Base-by-base conservation (phyloP, 1,140 invertebrate genomes). In the Halesus radiatus region DNA sequence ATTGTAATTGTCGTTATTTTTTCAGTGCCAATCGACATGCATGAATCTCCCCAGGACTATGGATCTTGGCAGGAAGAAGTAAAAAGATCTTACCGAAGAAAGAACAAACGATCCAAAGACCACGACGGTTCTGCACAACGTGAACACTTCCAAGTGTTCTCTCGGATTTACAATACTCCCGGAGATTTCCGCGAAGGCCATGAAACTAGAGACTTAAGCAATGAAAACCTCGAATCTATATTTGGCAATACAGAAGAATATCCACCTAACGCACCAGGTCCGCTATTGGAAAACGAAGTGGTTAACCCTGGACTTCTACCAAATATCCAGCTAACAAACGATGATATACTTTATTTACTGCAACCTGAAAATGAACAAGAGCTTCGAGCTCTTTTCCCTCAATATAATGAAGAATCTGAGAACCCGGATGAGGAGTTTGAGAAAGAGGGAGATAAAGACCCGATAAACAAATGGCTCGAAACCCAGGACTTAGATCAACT, bases 101-200 rank as follows among this genome's bases (percentile, higher is more conserved):
- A 86, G 53, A 81, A 70, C 37, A 80, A 80, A 87, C 82, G 86
- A 87, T 32, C 85, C 84, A 10, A 84, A 37, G 77, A 45, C 6
- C 18, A 66, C 15, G 18, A 54, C n/a, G 70, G 54, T 83, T 1
- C 82, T 81, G 10, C 78, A 81, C 18, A 85, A 85, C 60, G 29
- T 85, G 81, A 85, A 84, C 37, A 82, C 53, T 74, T 70, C 20
- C 76, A 80, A 77, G 60, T 75, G 13, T 83, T 83, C 66, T 81
- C 82, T 18, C 79, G 80, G 56, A 68, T 81, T 22, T 89, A 88
- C 84, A 89, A 89, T 79, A 88, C 87, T 2, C 88, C 88, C 8
- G 85, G 85, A 62, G 78, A 85, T 52, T 88, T 89, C 80, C 80
- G 88, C 16, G 70, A 81, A 32, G 86, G 87, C 20, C 77, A 85